phyloP scores from a whole-genome alignment of 2,888 invertebrate genomes.

The Melanchra persicariae region DNA sequence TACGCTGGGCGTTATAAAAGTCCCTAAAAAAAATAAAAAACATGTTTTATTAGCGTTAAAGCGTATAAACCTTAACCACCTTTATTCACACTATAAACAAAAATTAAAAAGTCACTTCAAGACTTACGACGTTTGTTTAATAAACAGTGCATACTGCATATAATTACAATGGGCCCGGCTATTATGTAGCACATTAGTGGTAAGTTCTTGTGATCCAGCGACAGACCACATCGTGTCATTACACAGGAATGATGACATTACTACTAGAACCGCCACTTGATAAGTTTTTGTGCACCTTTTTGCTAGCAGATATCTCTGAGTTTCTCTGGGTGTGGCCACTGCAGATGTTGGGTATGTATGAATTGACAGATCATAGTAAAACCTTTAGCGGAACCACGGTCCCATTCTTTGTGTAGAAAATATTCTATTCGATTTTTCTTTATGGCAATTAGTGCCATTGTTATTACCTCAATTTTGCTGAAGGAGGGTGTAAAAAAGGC shows the following conservation, averaged over 20 bases:
- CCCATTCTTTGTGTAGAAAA: constrained; percentile 41
- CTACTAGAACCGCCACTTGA: constrained; percentile 46
- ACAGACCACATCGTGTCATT: constrained; percentile 55
- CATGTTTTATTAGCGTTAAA: too few relatives aligned
- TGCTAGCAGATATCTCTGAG: constrained; percentile 48
- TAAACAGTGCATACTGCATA: constrained; percentile 5
- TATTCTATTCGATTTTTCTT: neutral
- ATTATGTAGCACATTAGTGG: constrained; percentile 39
- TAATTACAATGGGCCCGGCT: constrained; percentile 28
- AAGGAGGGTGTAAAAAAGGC: too few relatives aligned
- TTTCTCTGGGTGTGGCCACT: constrained; percentile 66
- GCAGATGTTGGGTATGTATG: constrained; percentile 28
- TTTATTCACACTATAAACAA: neutral
- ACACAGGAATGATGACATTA: constrained; percentile 65
- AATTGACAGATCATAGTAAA: constrained; percentile 35
- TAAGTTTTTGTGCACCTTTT: constrained; percentile 60
- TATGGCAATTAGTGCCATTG: neutral
- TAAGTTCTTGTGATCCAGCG: constrained; percentile 28
- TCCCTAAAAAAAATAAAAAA: too few relatives aligned
- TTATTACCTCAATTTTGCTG: too few relatives aligned
- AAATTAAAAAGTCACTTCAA: neutral
- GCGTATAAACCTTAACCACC: neutral
- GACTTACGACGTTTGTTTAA: neutral
- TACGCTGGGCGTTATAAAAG: too few relatives aligned
- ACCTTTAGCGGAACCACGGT: constrained; percentile 27